Evolutionary conservation across 2,888 invertebrate species (phyloP).

Genomic region (Cyrtodaria siliqua): DNA sequence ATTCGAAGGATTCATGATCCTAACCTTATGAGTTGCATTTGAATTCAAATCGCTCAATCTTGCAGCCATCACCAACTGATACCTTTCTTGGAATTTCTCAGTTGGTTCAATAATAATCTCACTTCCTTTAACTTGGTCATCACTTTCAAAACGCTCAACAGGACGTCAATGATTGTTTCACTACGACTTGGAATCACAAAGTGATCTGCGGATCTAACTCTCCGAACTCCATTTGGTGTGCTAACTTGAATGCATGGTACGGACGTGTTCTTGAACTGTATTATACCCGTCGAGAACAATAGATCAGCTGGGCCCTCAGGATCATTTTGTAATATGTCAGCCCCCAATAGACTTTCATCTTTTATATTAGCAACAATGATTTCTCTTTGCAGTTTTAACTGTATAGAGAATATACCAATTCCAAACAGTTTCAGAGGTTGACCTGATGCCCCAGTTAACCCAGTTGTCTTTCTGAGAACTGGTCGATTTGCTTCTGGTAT

Average conservation of each 20-base stretch:
- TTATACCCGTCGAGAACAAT: neutral
- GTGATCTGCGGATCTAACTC: constrained; percentile 19
- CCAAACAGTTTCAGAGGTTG: neutral
- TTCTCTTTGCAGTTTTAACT: neutral
- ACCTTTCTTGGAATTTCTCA: constrained; percentile 5
- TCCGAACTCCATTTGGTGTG: neutral
- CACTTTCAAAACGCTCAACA: neutral
- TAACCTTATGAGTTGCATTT: neutral
- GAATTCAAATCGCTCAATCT: constrained; percentile 12
- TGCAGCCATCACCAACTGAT: constrained; percentile 9
- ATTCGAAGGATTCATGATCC: no score
- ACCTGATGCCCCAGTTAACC: constrained; percentile 23
- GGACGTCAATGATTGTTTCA: constrained; percentile 11
- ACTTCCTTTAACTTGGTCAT: neutral
- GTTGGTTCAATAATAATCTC: constrained; percentile 15
- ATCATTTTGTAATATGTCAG: constrained; percentile 16
- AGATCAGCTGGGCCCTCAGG: constrained; percentile 11
- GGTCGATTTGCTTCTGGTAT: constrained; percentile 14
- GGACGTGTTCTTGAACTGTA: neutral
- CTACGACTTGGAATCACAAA: constrained; percentile 1
- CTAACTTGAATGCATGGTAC: constrained; percentile 16
- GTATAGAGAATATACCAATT: neutral
- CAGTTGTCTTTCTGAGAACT: neutral
- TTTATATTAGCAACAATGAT: neutral
- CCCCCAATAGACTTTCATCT: no score